Conservation (phyloP, 1,140 invertebrate species). For the Wiebesia pumilae region DNA sequence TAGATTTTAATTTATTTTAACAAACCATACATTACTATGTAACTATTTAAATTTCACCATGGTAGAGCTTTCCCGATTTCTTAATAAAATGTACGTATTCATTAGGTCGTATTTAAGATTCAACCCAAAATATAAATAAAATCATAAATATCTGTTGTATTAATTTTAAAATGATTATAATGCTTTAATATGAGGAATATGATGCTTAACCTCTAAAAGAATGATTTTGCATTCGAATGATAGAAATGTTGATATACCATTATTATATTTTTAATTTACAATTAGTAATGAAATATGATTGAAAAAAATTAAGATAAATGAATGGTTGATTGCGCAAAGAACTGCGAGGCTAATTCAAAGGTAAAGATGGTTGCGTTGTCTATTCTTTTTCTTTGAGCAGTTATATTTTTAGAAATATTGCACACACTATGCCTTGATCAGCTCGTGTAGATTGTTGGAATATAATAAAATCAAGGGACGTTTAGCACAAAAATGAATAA, state of each 20-base stretch:
- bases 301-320: slow-evolving; percentile 28
- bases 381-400: slow-evolving; percentile 23
- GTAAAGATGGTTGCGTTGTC: slow-evolving; percentile 44
- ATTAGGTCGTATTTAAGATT: too few relatives aligned
- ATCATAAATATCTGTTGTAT: neutral
- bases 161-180: neutral
- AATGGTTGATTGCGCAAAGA: slow-evolving; percentile 18
- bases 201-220: slow-evolving; percentile 24
- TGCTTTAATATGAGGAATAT: neutral
- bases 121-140: neutral
- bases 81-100: too few relatives aligned
- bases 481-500: slow-evolving; percentile 69
- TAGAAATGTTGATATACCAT: neutral
- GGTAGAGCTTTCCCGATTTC: too few relatives aligned
- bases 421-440: slow-evolving; percentile 46
- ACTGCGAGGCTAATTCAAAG: slow-evolving; percentile 33
- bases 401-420: slow-evolving; percentile 52
- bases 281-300: slow-evolving; percentile 15
- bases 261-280: neutral
- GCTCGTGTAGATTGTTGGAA: slow-evolving; percentile 29
- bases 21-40: neutral
- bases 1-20: neutral
- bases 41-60: too few relatives aligned
- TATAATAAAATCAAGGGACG: slow-evolving; percentile 21
- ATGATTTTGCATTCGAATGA: neutral